These are phyloP conservation scores for Vidua chalybeata DNA, from an alignment of 2,113 vertebrate species.

Conservation along the genomic window DNA sequence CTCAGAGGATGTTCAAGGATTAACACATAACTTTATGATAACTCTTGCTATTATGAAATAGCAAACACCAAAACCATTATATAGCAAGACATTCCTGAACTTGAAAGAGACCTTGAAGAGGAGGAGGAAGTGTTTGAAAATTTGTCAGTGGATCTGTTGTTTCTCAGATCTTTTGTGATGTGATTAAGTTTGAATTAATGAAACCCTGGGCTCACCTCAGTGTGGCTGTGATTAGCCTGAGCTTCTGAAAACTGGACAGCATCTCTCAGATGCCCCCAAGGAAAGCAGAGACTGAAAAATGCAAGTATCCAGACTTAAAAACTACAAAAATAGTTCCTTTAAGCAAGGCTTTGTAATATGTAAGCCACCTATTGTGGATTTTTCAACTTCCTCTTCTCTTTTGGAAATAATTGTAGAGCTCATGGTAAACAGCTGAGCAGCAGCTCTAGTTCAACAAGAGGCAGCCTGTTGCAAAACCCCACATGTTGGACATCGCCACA, in stretches of 20 bases:
- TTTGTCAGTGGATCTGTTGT: not conserved
- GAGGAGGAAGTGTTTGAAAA: not conserved
- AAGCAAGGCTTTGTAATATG: not conserved
- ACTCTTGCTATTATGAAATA: not conserved
- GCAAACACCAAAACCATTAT: not conserved
- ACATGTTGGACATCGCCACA: not conserved
- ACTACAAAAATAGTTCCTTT: not conserved
- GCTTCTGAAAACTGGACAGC: not conserved
- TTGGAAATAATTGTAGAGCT: not conserved
- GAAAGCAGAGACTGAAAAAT: constrained; percentile 1
- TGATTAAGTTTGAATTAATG: not conserved
- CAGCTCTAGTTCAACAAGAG: not conserved
- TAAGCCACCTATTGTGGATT: not conserved
- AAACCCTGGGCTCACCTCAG: not conserved
- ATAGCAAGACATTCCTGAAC: not conserved
- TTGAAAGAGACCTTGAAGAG: not conserved
- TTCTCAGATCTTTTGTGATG: not conserved
- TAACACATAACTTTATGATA: not conserved
- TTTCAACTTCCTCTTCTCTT: not conserved
- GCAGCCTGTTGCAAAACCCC: not conserved
- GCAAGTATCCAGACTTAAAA: not conserved
- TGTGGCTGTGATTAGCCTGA: not conserved
- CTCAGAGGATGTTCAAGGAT: not conserved
- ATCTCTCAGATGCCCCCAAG: not conserved
- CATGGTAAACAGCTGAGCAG: not conserved